Base-by-base conservation (phyloP, 2,888 invertebrate genomes). In the Microctonus hyperodae region DNA sequence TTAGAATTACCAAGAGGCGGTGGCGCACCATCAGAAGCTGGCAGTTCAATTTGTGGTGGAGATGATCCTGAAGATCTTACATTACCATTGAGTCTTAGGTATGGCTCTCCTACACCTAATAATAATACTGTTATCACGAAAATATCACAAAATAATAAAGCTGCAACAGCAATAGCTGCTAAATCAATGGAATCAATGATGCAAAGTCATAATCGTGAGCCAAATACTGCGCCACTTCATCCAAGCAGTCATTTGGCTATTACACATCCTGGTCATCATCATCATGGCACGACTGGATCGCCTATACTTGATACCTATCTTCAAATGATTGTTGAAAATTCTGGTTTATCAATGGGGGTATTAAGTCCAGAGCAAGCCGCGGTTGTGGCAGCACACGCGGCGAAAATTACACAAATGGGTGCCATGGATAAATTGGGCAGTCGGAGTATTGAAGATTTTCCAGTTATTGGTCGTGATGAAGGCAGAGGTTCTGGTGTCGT, bases 1-100 rank as follows among this genome's bases (percentile, higher is more conserved):
- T 84, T 94, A 73, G 94, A 94, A 78, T 88, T 93, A 33, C 91
- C 93, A n/a, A 85, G 88, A 68, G 87, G 86, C 6, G 91, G 86
- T 6, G 91, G 91, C 1, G 90, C 90, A 5, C 85, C 86, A 0
- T 91, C 91, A 1, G 92, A 91, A 83, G 90, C 89, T 69, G 88
- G 88, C 28, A 91, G 91, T 82, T 91, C 91, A 62, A 84, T 91
- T 50, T 93, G 93, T 82, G 92, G 91, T 6, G 92, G 91, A 74
- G 92, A 93, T 73, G 94, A 94, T 81, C 92, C 92, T 28, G 94
- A 95, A 82, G 95, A 95, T 78, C 87, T 94, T 69, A 93, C 94
- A 75, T 88, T 90, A 67, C 87, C 90, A 58, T 85, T 85, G 64
- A 88, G 89, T 60, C 86, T 89, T 70, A 81, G 87, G 76, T 77